Conservation (phyloP, 2,113 vertebrate genomes). For the Oreochromis aureus region DNA sequence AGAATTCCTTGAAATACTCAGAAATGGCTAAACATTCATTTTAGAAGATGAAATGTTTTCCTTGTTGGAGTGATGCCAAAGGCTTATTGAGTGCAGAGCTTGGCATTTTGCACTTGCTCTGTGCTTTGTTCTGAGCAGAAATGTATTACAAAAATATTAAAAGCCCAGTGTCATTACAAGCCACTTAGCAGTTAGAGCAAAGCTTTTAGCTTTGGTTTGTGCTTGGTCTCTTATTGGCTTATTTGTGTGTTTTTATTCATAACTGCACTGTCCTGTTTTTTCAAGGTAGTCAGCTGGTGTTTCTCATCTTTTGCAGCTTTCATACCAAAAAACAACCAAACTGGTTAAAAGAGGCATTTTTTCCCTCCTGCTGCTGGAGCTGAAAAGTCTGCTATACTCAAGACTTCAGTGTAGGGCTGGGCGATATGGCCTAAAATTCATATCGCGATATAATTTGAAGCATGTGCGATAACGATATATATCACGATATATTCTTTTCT, state of each 20-base stretch:
- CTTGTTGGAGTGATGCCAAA: neutral
- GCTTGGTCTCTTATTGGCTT: neutral
- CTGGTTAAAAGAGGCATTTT: neutral
- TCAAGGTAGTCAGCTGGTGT: neutral
- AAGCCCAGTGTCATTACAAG: neutral
- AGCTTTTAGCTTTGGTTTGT: neutral
- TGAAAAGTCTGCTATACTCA: neutral
- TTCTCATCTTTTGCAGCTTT: neutral
- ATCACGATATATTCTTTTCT: too few species aligned
- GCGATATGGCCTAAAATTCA: too few species aligned
- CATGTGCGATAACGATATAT: too few species aligned
- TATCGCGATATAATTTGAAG: too few species aligned
- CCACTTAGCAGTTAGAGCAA: neutral
- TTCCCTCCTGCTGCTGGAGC: neutral
- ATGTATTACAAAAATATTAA: neutral
- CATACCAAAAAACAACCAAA: neutral
- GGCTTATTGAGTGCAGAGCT: neutral
- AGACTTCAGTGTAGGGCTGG: neutral
- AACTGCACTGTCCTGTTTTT: neutral
- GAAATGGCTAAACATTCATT: conserved; percentile 9
- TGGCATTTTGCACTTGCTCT: neutral
- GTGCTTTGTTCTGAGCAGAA: neutral
- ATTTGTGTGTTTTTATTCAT: neutral
- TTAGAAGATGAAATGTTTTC: neutral
- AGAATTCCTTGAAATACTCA: neutral